Conservation (phyloP, 2,888 invertebrate species). For the Perizoma flavofasciatum region DNA sequence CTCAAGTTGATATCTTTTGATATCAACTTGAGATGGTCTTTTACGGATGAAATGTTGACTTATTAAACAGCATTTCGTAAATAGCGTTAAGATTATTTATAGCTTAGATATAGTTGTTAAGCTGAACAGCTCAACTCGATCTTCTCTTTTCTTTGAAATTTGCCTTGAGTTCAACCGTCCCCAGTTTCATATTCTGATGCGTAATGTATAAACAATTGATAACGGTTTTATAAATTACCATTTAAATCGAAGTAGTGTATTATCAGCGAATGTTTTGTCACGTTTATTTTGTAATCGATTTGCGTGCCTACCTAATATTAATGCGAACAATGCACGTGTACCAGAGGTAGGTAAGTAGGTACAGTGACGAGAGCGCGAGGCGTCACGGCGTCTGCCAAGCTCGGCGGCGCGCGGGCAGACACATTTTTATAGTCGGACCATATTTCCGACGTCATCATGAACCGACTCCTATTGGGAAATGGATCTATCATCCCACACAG, state of each 20-base stretch:
- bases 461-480: slow-evolving; percentile 11
- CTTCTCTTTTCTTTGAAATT: neutral
- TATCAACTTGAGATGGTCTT: too few species aligned
- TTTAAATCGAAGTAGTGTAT: too few species aligned
- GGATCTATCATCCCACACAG: slow-evolving; percentile 23
- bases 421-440: slow-evolving; percentile 34
- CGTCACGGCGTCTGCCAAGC: slow-evolving; percentile 36
- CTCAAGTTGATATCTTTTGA: slow-evolving; percentile 2
- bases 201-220: too few species aligned
- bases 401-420: slow-evolving; percentile 32
- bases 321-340: slow-evolving; percentile 29
- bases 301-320: slow-evolving; percentile 3
- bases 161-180: neutral
- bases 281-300: slow-evolving; percentile 23
- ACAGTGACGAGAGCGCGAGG: slow-evolving; percentile 23
- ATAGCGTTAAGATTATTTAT: slow-evolving; percentile 1
- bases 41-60: too few species aligned
- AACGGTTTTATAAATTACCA: too few species aligned
- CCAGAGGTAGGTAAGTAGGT: slow-evolving; percentile 3
- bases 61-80: neutral
- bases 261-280: neutral
- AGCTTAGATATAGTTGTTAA: slow-evolving; percentile 4
- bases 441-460: slow-evolving; percentile 29
- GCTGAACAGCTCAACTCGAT: neutral
- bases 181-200: slow-evolving; percentile 3